Evolutionary conservation across 2,888 invertebrate species (phyloP), one percentile per base, ranked within the genome.

Genomic region (Drosophila peninsularis): DNA sequence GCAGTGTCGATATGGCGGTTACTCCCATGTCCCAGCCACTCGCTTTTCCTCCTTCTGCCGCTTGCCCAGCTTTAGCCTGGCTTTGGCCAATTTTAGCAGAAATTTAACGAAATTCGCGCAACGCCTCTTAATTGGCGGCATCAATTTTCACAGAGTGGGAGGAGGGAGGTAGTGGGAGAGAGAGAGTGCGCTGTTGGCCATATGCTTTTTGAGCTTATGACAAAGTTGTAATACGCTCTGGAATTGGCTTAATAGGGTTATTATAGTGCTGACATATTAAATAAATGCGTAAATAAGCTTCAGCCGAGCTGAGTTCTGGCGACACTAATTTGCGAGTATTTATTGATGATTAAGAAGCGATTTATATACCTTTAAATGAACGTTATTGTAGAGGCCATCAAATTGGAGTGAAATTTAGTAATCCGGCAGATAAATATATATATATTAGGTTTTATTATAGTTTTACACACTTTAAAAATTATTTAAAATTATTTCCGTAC

Each of bases 51-150:
- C 21, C 5, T 19, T 17, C 21, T 14, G 17, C 30, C 30, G 10
- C 27, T 30, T 30, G 30, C 30, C 50, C 39, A 13, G 13, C 56
- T 14, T 19, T 55, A 21, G n/a, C 19, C 32, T 30, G 49, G 24
- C 55, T 58, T 62, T 62, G 60, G 56, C 52, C 78, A 55, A 61
- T 63, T 75, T 77, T 52, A 71, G 53, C 54, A 71, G 55, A 68
- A 68, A 63, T 74, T 78, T 27, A 54, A 30, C 67, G 69, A 68
- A 86, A 86, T 88, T 87, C 81, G 45, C 88, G 45, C 83, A 88
- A 68, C 71, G 85, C 85, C 88, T 82, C 85, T 84, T 89, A 84
- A 84, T 84, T 84, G 83, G 88, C 76, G 65, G 79, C 88, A 89
- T 89, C 83, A 89, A 89, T 84, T 81, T 75, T 49, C 41, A n/a